Evolutionary conservation across 2,888 invertebrate genomes (phyloP), one percentile per base, ranked within the genome.

Genomic region (Griposia aprilina): DNA sequence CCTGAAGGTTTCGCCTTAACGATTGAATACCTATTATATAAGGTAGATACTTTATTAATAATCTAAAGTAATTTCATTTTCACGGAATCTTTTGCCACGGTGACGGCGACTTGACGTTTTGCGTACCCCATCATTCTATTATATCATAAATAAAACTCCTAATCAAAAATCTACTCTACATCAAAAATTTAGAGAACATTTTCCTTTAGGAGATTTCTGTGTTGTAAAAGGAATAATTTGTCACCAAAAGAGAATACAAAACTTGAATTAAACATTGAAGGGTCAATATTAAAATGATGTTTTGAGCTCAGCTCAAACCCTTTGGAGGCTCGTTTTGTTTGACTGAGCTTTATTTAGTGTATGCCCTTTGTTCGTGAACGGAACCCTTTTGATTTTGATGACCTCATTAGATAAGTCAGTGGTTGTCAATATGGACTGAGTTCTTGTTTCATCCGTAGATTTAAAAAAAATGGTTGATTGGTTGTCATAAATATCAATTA

Each of bases 281-380:
- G 87, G 82, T 81, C 74, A 80, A 78, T 81, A 78, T 79, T 82
- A 80, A 73, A 82, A 78, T 78, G 15, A 81, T 85, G 76, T 74
- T 85, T 82, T 55, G 70, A 62, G 69, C 52, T 75, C 62, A 30
- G 45, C 26, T 66, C 30, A 36, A 70, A 57, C 68, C 71, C 78
- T 81, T 81, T 69, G 23, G 36, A 63, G 62, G 17, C 8, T 41
- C 30, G 62, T 78, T 78, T 57, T 71, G 26, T 82, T 63, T 57
- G 26, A 68, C 4, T 57, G 65, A 62, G 71, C 80, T 78, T 78
- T 80, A 78, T 76, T 63, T 71, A 69, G 65, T 74, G 57, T 15
- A 69, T 45, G 23, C 15, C 59, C 52, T 71, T 76, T 83, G 66
- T 76, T 59, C 13, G 5, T 48, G 2, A 30, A 71, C 26, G 15